Evolutionary conservation across 2,113 vertebrate genomes (phyloP).

Genomic region (Chaetodon trifascialis): DNA sequence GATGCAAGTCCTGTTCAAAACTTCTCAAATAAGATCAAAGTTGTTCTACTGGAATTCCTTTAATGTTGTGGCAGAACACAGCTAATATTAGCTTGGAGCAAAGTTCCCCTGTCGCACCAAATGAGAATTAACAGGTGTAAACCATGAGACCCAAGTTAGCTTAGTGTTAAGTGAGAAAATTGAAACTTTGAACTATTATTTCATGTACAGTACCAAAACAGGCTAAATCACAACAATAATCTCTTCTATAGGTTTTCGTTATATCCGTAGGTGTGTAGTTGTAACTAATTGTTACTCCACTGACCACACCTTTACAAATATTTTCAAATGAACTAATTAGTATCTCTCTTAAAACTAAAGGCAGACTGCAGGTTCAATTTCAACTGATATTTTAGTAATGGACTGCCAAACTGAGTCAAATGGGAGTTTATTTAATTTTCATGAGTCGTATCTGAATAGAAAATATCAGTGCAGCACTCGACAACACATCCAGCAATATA

Average conservation of each 20-base stretch:
- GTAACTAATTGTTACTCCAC: background rate
- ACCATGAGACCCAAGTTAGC: conserved; percentile 22
- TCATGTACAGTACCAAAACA: background rate
- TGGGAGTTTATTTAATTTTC: conserved; percentile 78
- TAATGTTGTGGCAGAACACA: background rate
- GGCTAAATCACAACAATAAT: conserved; percentile 10
- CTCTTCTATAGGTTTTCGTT: background rate
- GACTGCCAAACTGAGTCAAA: conserved; percentile 75
- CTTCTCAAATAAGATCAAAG: conserved; percentile 1
- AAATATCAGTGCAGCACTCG: conserved; percentile 83
- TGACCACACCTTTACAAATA: conserved; percentile 16
- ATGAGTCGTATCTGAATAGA: conserved; percentile 76
- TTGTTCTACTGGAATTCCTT: conserved; percentile 15
- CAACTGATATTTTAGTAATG: conserved; percentile 49
- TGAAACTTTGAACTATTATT: background rate
- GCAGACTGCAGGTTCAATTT: conserved; percentile 32
- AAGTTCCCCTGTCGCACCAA: background rate
- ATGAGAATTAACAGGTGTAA: conserved; percentile 3
- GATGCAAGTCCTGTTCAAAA: background rate
- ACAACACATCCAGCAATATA: conserved; percentile 80
- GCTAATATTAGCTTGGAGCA: background rate
- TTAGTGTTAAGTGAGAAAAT: conserved; percentile 15
- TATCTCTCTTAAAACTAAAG: conserved; percentile 2
- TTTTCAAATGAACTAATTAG: background rate
- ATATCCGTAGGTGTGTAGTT: background rate